phyloP scores from a whole-genome alignment of 2,113 vertebrate genomes.

The Bombycilla garrulus region DNA sequence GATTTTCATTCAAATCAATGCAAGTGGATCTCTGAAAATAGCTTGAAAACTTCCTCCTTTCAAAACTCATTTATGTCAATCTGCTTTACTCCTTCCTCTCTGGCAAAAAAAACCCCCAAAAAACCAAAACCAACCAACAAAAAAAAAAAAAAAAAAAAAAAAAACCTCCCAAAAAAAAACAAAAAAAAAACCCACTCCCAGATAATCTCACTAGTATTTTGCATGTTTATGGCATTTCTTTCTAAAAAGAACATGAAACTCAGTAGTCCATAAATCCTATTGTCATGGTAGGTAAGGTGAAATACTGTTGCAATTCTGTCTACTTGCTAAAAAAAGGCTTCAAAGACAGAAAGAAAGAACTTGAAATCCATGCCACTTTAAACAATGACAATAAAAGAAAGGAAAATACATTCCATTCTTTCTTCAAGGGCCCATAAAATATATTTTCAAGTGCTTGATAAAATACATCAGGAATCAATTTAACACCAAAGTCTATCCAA shows the following conservation, averaged over 20 bases:
- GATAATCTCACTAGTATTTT: conserved; percentile 56
- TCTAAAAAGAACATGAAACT: neutral
- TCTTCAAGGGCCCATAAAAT: neutral
- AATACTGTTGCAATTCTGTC: neutral
- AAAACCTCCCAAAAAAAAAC: too few relatives aligned
- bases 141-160: too few relatives aligned
- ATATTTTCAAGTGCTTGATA: neutral
- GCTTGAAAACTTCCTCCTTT: conserved; percentile 48
- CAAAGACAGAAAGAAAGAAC: neutral
- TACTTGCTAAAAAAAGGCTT: neutral
- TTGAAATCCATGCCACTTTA: neutral
- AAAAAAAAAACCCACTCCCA: neutral
- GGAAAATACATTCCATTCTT: neutral
- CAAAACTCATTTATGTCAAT: conserved; percentile 41
- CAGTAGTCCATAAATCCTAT: neutral
- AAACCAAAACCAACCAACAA: too few relatives aligned
- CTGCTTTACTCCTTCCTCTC: conserved; percentile 43
- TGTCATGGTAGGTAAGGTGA: neutral
- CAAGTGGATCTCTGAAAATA: conserved; percentile 48
- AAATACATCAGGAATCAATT: neutral
- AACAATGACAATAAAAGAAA: neutral
- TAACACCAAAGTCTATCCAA: neutral
- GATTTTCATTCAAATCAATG: conserved; percentile 56
- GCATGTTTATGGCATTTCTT: conserved; percentile 10
- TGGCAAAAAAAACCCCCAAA: neutral